These are phyloP conservation scores for Anolis sagrei DNA, from an alignment of 2,113 vertebrate genomes.

Conservation along the genomic window DNA sequence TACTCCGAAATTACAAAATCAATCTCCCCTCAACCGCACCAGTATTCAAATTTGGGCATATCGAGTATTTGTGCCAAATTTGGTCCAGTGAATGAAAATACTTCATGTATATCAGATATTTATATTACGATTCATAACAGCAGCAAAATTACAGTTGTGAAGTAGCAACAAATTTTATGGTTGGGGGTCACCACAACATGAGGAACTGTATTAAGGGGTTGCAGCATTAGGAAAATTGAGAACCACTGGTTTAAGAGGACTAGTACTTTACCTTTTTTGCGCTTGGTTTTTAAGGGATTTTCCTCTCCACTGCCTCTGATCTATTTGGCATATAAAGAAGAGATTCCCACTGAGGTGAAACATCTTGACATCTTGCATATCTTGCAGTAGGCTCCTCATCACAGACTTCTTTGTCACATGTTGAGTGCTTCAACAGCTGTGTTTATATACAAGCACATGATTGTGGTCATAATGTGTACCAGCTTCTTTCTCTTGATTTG, in stretches of 20 bases:
- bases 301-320: neutral
- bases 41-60: too few relatives aligned
- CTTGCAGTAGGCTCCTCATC: neutral
- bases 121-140: too few relatives aligned
- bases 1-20: too few relatives aligned
- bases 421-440: neutral
- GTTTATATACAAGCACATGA: neutral
- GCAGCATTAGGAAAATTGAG: too few relatives aligned
- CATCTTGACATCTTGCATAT: neutral
- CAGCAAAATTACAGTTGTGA: too few relatives aligned
- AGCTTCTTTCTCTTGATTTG: neutral
- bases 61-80: too few relatives aligned
- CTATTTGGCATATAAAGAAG: conserved; percentile 9
- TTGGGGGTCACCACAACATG: too few relatives aligned
- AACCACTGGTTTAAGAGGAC: neutral
- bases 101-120: too few relatives aligned
- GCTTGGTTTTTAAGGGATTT: neutral
- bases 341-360: neutral
- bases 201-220: too few relatives aligned
- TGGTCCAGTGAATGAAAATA: too few relatives aligned
- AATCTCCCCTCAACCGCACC: too few relatives aligned
- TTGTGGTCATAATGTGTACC: neutral
- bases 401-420: conserved; percentile 17
- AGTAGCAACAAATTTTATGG: too few relatives aligned
- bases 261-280: neutral